These are phyloP conservation scores for Bubo scandiacus DNA, from an alignment of 2,113 vertebrate species.

Conservation along the genomic window DNA sequence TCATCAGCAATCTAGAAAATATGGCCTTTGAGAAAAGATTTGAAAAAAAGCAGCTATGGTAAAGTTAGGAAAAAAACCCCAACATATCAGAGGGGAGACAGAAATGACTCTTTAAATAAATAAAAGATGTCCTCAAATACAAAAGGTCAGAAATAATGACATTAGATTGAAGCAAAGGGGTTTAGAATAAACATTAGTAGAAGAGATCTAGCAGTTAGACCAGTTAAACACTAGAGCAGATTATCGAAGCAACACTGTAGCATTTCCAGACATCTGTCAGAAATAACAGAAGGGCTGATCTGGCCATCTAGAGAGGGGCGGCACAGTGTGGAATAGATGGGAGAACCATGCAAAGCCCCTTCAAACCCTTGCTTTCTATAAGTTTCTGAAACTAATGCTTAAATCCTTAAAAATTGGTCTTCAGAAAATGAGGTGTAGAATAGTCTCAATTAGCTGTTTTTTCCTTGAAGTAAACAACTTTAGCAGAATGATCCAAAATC, in stretches of 20 bases:
- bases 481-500: background rate
- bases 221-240: background rate
- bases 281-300: background rate
- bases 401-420: background rate
- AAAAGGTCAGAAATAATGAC: background rate
- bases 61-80: background rate
- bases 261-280: background rate
- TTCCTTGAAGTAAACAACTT: background rate
- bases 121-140: background rate
- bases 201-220: background rate
- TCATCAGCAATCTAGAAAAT: background rate
- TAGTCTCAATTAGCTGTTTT: background rate
- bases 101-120: background rate
- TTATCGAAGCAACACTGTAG: background rate
- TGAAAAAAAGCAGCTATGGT: background rate
- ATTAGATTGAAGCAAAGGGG: background rate
- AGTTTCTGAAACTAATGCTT: background rate
- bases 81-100: background rate
- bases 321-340: background rate
- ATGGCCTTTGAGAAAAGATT: background rate
- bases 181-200: background rate
- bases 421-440: background rate
- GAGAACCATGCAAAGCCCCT: background rate
- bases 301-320: rapidly evolving
- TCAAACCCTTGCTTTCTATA: background rate